Conservation (phyloP, 1,140 invertebrate species). For the Papilio glaucus region DNA sequence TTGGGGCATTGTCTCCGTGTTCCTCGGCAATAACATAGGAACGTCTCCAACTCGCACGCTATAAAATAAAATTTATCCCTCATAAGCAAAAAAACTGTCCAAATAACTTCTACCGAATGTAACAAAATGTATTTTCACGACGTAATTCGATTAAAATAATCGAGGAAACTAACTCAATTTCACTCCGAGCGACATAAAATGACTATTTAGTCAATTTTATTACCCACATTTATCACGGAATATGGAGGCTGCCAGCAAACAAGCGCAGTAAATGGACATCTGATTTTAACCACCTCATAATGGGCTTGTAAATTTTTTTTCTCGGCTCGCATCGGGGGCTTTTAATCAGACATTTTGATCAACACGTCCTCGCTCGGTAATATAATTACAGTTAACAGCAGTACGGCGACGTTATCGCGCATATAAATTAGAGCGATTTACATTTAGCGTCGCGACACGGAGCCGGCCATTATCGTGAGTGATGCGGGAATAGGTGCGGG, state of each 20-base stretch:
- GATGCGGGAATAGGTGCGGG: slow-evolving; percentile 76
- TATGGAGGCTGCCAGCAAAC: slow-evolving; percentile 34
- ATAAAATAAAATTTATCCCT: slow-evolving; percentile 34
- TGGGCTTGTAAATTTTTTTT: slow-evolving; percentile 57
- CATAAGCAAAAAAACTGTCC: slow-evolving; percentile 11
- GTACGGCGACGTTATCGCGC: slow-evolving; percentile 79
- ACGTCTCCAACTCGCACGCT: slow-evolving; percentile 46
- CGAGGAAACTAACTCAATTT: slow-evolving; percentile 22
- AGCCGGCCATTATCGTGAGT: slow-evolving; percentile 76
- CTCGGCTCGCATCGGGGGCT: slow-evolving; percentile 63
- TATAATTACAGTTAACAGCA: slow-evolving; percentile 83
- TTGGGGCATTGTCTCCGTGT: slow-evolving; percentile 79
- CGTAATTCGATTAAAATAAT: slow-evolving; percentile 36
- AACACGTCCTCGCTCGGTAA: slow-evolving; percentile 80
- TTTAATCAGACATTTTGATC: slow-evolving; percentile 81
- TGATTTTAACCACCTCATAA: slow-evolving; percentile 52
- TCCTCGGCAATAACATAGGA: slow-evolving; percentile 64
- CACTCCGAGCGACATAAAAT: slow-evolving; percentile 25
- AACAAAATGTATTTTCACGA: slow-evolving; percentile 26
- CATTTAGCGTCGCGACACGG: slow-evolving; percentile 76
- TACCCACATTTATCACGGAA: slow-evolving; percentile 33
- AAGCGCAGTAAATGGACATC: slow-evolving; percentile 45
- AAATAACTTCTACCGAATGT: neutral
- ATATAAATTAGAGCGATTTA: slow-evolving; percentile 83
- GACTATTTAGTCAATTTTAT: slow-evolving; percentile 38